Evolutionary conservation across 2,888 invertebrate species (phyloP).

Genomic region (Hyles lineata): DNA sequence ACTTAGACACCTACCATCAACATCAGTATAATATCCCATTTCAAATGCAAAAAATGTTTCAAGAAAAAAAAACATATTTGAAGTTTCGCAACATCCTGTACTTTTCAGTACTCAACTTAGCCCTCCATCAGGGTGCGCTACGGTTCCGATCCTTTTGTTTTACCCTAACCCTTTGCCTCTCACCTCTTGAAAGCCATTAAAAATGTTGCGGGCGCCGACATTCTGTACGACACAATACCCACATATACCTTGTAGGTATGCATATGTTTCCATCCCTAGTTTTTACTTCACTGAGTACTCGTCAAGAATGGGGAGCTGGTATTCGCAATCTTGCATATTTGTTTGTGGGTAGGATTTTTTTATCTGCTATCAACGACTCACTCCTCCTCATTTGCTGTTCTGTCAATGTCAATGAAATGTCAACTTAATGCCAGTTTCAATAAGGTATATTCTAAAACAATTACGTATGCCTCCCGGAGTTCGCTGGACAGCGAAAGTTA

Average conservation of each 20-base stretch:
- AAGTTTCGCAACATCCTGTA: slow-evolving; percentile 7
- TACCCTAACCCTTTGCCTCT: slow-evolving; percentile 18
- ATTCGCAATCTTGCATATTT: too few relatives aligned
- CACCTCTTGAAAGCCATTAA: slow-evolving; percentile 23
- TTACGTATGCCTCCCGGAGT: too few relatives aligned
- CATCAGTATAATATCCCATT: too few relatives aligned
- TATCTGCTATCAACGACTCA: too few relatives aligned
- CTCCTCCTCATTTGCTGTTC: too few relatives aligned
- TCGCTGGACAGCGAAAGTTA: too few relatives aligned
- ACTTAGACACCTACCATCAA: too few relatives aligned
- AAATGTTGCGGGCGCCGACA: slow-evolving; percentile 20
- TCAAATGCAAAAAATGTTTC: neutral
- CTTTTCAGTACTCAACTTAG: slow-evolving; percentile 11
- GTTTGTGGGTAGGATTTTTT: too few relatives aligned
- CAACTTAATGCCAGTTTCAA: too few relatives aligned
- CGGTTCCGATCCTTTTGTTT: slow-evolving; percentile 9
- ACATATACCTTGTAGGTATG: neutral
- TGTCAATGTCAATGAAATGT: too few relatives aligned
- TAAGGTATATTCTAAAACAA: too few relatives aligned
- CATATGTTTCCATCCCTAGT: neutral
- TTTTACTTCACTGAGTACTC: neutral
- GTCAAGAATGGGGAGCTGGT: neutral
- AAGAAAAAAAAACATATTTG: neutral
- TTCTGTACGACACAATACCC: neutral
- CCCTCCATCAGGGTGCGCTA: slow-evolving; percentile 1